Evolutionary conservation across 2,797 vertebrate species (phyloP).

Genomic region (Micrastur ruficollis): DNA sequence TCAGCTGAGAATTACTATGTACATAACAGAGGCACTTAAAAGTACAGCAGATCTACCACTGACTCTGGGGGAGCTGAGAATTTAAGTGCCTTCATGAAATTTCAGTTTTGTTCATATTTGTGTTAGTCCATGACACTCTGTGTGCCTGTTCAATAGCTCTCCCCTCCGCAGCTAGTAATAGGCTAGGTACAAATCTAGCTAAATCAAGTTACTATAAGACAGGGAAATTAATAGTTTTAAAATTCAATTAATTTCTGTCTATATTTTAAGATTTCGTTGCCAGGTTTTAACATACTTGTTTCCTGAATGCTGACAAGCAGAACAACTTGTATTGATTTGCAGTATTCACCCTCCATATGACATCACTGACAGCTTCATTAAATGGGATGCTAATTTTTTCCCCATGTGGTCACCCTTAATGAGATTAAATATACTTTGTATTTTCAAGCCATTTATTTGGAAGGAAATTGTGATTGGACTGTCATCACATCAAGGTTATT

Average conservation of each 20-base stretch:
- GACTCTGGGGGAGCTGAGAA: not conserved
- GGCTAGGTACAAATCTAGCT: not conserved
- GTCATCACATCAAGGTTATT: not conserved
- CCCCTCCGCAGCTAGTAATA: not conserved
- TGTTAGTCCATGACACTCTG: not conserved
- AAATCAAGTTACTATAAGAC: not conserved
- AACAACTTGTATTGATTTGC: not conserved
- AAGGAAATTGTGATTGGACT: not conserved
- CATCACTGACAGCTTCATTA: conserved; percentile 19
- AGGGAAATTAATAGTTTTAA: not conserved
- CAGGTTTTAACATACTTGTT: not conserved
- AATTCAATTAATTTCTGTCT: not conserved
- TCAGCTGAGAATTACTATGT: not conserved
- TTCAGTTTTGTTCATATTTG: not conserved
- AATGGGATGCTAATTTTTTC: not conserved
- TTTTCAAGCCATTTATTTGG: conserved; percentile 18
- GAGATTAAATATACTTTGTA: not conserved
- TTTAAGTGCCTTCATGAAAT: not conserved
- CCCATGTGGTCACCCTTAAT: not conserved
- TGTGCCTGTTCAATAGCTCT: not conserved
- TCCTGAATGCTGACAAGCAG: not conserved
- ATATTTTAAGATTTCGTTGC: not conserved
- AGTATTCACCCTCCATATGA: not conserved
- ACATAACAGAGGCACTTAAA: not conserved
- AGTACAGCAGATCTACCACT: not conserved